phyloP scores from a whole-genome alignment of 2,888 invertebrate species.

The Chaetogeoica ovagalla region DNA sequence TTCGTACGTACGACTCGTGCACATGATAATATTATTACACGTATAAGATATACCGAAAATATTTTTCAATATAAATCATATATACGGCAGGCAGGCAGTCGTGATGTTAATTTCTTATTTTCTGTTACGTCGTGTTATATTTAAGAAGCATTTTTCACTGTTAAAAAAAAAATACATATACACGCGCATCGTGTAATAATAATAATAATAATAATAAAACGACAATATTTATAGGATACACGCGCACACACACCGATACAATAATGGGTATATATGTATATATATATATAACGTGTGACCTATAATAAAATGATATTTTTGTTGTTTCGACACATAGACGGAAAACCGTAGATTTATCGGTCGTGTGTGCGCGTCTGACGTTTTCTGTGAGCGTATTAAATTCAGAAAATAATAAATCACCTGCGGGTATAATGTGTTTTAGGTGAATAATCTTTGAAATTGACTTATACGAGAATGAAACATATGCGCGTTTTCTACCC shows the following conservation, averaged over 20 bases:
- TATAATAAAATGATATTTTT: conserved; percentile 29
- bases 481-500: conserved; percentile 16
- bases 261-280: background rate
- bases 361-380: conserved; percentile 12
- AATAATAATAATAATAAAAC: background rate
- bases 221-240: conserved; percentile 6
- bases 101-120: conserved; percentile 13
- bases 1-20: no score
- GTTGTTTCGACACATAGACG: conserved; percentile 21
- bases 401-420: conserved; percentile 45
- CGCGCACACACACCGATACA: background rate
- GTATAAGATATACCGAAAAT: conserved; percentile 10
- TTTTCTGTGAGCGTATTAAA: conserved; percentile 49
- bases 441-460: conserved; percentile 48
- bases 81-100: background rate
- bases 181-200: background rate
- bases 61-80: conserved; percentile 34
- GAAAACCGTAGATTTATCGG: conserved; percentile 49
- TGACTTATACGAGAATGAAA: conserved; percentile 33
- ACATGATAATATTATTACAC: no score
- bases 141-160: background rate
- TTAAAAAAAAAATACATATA: background rate
- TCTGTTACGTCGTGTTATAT: background rate
- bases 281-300: conserved; percentile 10
- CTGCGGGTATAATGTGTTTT: conserved; percentile 14